These are phyloP conservation scores for Drosophila murphyi DNA, from an alignment of 1,140 invertebrate genomes.

Conservation along the genomic window DNA sequence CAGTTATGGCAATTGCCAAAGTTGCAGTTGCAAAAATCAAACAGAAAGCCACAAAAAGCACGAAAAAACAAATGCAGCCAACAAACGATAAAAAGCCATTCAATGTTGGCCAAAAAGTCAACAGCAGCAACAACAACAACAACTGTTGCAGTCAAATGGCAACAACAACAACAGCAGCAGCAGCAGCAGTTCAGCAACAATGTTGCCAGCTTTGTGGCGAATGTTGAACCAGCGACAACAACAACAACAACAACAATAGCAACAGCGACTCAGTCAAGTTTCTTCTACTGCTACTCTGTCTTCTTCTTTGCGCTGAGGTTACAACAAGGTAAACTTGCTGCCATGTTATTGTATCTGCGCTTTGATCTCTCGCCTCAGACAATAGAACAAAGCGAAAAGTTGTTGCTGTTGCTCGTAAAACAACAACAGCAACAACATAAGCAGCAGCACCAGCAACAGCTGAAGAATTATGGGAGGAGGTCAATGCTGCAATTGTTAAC, in stretches of 20 bases:
- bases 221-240: conserved; percentile 18
- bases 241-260: conserved; percentile 17
- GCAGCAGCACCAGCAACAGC: conserved; percentile 27
- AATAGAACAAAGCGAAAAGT: conserved; percentile 75
- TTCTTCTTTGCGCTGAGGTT: conserved; percentile 59
- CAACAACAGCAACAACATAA: conserved; percentile 15
- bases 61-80: conserved; percentile 28
- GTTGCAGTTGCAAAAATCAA: conserved; percentile 70
- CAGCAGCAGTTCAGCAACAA: conserved; percentile 39
- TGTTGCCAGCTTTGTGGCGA: conserved; percentile 38
- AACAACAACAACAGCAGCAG: conserved; percentile 7
- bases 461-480: conserved; percentile 70
- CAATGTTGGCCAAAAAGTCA: conserved; percentile 57
- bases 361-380: conserved; percentile 71
- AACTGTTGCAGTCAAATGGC: conserved; percentile 50
- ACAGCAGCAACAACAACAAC: conserved; percentile 39
- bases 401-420: conserved; percentile 44
- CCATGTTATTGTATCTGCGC: conserved; percentile 69
- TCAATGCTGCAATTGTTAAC: conserved; percentile 80
- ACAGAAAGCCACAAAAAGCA: conserved; percentile 57
- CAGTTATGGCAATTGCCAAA: conserved; percentile 71
- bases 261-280: conserved; percentile 40
- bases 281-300: conserved; percentile 20
- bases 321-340: conserved; percentile 79
- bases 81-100: conserved; percentile 43